Conservation (phyloP, 2,888 invertebrate species). For the Seira sanloemensis region DNA sequence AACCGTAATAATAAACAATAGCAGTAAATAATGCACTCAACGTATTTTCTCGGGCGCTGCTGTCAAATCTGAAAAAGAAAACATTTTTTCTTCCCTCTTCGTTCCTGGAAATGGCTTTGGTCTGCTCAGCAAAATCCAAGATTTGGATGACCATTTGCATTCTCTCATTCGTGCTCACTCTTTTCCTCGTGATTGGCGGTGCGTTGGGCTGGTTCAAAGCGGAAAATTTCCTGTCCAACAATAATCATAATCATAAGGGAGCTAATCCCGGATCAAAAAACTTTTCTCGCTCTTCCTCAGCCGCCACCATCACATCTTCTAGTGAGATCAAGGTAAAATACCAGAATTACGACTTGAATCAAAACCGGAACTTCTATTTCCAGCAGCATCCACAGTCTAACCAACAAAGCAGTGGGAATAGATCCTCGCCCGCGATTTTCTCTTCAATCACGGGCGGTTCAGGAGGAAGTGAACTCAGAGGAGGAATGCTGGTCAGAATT, state of each 20-base stretch:
- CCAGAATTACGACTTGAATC: constrained; percentile 12
- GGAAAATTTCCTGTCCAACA: constrained; percentile 18
- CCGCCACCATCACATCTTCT: constrained; percentile 11
- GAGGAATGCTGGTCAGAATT: constrained; percentile 22
- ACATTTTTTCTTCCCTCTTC: neutral
- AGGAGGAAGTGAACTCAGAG: constrained; percentile 14
- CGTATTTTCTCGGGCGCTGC: neutral
- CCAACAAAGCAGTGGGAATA: neutral
- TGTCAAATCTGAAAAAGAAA: neutral
- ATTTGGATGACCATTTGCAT: constrained; percentile 80
- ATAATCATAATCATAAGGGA: constrained; percentile 26
- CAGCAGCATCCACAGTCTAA: constrained; percentile 5
- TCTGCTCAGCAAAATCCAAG: constrained; percentile 81
- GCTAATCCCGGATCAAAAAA: neutral
- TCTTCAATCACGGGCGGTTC: neutral
- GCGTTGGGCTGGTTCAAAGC: constrained; percentile 81
- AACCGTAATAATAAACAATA: constrained; percentile 11
- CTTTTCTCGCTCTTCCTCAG: constrained; percentile 5
- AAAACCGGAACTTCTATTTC: neutral
- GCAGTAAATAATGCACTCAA: neutral
- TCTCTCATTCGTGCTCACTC: constrained; percentile 74
- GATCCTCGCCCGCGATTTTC: constrained; percentile 1
- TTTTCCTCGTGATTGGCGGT: constrained; percentile 74
- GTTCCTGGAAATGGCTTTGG: constrained; percentile 80
- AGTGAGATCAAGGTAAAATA: constrained; percentile 23